These are phyloP conservation scores for Lepus timidus DNA, from an alignment of 2,113 vertebrate species.

Conservation along the genomic window DNA sequence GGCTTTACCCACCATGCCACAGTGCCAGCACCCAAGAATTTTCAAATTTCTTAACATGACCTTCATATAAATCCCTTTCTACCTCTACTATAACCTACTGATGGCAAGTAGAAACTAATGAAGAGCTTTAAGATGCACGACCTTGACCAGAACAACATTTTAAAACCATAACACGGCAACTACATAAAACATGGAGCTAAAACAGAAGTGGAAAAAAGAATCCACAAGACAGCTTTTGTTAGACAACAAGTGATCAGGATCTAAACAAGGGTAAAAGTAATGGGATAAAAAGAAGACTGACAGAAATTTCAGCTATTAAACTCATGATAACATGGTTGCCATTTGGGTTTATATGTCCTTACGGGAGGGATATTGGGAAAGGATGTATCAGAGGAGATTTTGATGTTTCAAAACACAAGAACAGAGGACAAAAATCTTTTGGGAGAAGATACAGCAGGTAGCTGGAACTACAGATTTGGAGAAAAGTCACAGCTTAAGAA, in stretches of 20 bases:
- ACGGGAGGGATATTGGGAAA: not conserved
- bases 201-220: not conserved
- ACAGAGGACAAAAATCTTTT: not conserved
- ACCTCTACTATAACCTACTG: not conserved
- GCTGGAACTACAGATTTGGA: not conserved
- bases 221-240: not conserved
- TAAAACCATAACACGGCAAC: not conserved
- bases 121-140: conserved; percentile 5
- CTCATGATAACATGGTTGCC: not conserved
- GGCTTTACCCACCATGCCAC: too few species aligned
- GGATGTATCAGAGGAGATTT: conserved; percentile 10
- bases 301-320: conserved; percentile 2
- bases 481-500: conserved; percentile 18
- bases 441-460: not conserved
- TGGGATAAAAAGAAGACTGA: not conserved
- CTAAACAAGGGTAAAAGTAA: not conserved
- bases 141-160: not conserved
- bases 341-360: not conserved
- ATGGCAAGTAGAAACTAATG: not conserved
- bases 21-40: not conserved
- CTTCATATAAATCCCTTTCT: not conserved
- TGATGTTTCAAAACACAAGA: conserved; percentile 37
- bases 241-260: not conserved
- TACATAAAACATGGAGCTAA: not conserved
- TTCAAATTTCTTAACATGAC: conserved; percentile 12